Conservation (phyloP, 2,797 vertebrate species). For the Protonibea diacanthus region DNA sequence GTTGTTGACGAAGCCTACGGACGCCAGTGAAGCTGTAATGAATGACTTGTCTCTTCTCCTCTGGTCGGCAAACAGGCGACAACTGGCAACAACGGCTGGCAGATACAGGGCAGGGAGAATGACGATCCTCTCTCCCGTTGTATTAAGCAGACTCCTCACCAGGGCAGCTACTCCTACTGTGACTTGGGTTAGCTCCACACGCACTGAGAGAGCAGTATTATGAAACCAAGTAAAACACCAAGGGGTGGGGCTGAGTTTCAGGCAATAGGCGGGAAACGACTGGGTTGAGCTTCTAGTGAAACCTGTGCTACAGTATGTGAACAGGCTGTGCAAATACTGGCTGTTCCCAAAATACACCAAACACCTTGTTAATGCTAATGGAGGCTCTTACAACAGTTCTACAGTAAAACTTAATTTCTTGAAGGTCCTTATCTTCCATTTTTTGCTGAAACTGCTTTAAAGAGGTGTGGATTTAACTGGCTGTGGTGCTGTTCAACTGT, state of each 20-base stretch:
- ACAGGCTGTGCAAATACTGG: constrained; percentile 35
- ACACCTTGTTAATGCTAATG: neutral
- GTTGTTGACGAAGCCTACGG: constrained; percentile 49
- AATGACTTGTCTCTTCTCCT: constrained; percentile 70
- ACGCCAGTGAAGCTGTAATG: constrained; percentile 53
- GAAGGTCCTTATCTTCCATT: neutral
- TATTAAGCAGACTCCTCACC: constrained; percentile 42
- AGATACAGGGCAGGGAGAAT: constrained; percentile 34
- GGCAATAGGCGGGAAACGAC: constrained; percentile 76
- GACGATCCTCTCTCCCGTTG: constrained; percentile 44
- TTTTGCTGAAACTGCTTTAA: neutral
- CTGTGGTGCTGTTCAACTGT: no score
- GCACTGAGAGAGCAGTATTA: constrained; percentile 58
- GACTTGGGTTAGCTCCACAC: constrained; percentile 46
- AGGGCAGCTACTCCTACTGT: constrained; percentile 48
- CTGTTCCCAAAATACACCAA: neutral
- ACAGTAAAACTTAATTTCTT: neutral
- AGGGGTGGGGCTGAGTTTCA: constrained; percentile 72
- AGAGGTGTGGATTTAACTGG: neutral
- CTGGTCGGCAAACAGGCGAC: constrained; percentile 24
- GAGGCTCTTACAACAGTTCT: neutral
- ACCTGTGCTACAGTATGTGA: constrained; percentile 27
- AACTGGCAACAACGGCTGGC: constrained; percentile 47
- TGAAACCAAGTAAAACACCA: constrained; percentile 63
- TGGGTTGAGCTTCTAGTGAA: constrained; percentile 51